A percentile compares a stretch with the other conserved stretches of the same genome.
phyloP scores from a whole-genome alignment of 2,113 vertebrate species.

The Pteruthius melanotis region DNA sequence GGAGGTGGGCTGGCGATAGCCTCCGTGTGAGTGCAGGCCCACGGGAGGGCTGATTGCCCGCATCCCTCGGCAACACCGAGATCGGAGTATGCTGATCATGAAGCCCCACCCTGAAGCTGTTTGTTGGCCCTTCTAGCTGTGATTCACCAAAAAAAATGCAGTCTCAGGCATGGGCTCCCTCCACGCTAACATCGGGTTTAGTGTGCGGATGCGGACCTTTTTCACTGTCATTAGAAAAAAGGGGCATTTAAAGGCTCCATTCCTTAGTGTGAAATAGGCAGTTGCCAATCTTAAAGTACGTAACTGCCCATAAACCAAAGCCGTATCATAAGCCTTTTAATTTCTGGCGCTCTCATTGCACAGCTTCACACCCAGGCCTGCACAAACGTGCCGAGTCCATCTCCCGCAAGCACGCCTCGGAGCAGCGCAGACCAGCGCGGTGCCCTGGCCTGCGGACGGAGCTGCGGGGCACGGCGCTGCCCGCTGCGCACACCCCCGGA shows the following conservation, averaged over 20 bases:
- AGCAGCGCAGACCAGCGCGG: fast-evolving
- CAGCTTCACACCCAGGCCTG: fast-evolving
- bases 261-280: neutral
- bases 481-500: fast-evolving
- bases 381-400: fast-evolving
- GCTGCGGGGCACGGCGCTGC: fast-evolving
- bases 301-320: neutral
- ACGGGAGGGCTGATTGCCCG: fast-evolving
- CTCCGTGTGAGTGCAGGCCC: fast-evolving
- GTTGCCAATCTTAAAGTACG: fast-evolving
- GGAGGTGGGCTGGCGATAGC: neutral
- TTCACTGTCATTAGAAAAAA: neutral
- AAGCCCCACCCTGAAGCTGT: neutral
- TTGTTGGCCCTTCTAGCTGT: neutral
- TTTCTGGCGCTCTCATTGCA: fast-evolving
- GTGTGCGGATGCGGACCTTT: neutral
- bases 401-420: fast-evolving
- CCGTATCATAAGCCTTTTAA: fast-evolving
- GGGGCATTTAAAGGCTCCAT: neutral
- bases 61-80: neutral
- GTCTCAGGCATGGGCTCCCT: neutral
- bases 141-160: neutral
- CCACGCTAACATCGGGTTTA: fast-evolving
- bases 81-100: fast-evolving
- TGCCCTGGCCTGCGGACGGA: fast-evolving